These are phyloP conservation scores for Atopsyche davidsoni DNA, from an alignment of 1,140 invertebrate genomes.

Conservation along the genomic window DNA sequence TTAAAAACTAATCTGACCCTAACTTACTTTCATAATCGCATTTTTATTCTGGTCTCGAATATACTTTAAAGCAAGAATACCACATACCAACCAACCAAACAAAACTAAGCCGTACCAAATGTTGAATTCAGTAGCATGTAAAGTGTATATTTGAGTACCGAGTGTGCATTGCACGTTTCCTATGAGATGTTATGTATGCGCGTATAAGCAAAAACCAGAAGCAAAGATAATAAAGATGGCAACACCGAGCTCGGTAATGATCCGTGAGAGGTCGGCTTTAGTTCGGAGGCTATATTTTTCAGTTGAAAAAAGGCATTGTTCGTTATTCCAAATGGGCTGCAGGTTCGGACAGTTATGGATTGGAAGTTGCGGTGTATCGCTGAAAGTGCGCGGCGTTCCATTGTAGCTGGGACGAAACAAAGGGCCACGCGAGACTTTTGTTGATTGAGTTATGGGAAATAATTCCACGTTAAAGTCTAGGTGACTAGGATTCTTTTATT, in stretches of 20 bases:
- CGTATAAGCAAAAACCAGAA: background rate
- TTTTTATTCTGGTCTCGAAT: too few species aligned
- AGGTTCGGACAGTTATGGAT: too few species aligned
- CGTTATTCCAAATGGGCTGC: too few species aligned
- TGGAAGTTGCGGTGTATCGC: too few species aligned
- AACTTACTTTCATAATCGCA: too few species aligned
- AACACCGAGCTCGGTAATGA: background rate
- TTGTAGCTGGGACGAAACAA: background rate
- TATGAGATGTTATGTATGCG: background rate
- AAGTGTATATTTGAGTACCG: background rate
- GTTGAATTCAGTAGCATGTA: background rate
- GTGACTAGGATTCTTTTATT: too few species aligned
- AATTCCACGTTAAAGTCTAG: background rate
- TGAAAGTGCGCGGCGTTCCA: background rate
- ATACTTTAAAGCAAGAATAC: too few species aligned
- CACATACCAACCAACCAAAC: background rate
- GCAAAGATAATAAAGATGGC: conserved; percentile 7
- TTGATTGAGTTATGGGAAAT: background rate
- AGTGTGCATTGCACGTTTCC: background rate
- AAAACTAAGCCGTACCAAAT: background rate
- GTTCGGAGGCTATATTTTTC: background rate
- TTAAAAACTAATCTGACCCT: too few species aligned
- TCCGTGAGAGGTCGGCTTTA: background rate
- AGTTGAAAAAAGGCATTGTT: background rate
- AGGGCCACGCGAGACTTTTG: background rate